phyloP scores from a whole-genome alignment of 2,797 vertebrate species.

The Falco rusticolus region DNA sequence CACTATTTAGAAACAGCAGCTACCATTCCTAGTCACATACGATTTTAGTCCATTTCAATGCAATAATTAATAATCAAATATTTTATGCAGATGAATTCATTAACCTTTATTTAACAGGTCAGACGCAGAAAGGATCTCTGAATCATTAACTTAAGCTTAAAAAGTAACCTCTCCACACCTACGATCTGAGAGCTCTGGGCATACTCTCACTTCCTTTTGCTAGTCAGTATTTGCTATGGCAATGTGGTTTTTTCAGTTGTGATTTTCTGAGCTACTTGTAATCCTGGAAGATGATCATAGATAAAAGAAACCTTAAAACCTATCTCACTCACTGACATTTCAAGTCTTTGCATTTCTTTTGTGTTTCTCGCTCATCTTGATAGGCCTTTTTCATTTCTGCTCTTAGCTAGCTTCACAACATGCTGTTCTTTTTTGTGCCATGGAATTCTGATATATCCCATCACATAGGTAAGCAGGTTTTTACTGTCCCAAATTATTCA shows the following conservation, averaged over 20 bases:
- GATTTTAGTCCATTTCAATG: background rate
- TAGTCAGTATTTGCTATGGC: background rate
- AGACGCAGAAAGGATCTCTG: background rate
- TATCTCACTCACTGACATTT: background rate
- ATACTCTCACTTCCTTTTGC: background rate
- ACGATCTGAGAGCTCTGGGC: background rate
- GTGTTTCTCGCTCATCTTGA: background rate
- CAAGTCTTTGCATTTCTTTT: background rate
- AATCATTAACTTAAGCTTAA: background rate
- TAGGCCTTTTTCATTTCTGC: background rate
- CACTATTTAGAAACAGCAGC: background rate
- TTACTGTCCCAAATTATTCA: background rate
- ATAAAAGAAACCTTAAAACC: background rate
- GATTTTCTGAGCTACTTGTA: background rate
- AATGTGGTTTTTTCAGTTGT: background rate
- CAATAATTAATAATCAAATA: background rate
- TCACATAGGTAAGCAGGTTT: background rate
- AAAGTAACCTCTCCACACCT: background rate
- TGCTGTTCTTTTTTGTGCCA: background rate
- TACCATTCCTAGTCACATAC: background rate
- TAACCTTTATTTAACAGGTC: background rate
- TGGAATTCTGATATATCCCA: background rate
- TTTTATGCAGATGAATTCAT: background rate
- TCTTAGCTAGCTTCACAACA: background rate
- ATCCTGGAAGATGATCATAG: background rate